A percentile compares a stretch with the other conserved stretches of the same genome.
These are phyloP conservation scores for Smutsia gigantea DNA, from an alignment of 2,797 vertebrate genomes.

Conservation along the genomic window DNA sequence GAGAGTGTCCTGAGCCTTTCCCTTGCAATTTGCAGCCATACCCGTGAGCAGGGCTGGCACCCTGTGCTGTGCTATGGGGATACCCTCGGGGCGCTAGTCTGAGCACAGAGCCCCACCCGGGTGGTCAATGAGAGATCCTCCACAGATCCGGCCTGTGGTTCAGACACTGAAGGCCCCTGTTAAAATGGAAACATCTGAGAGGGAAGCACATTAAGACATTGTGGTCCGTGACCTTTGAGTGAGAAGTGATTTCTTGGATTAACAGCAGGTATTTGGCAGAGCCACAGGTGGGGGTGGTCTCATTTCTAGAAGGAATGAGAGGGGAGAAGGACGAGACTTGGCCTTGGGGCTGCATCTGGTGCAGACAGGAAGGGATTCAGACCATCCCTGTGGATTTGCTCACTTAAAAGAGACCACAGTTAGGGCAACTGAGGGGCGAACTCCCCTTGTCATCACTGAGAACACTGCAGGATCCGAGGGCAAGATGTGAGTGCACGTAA, in stretches of 20 bases:
- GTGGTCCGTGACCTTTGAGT: background rate
- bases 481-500: rapidly evolving
- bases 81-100: background rate
- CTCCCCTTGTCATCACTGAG: constrained; percentile 34
- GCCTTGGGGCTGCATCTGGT: background rate
- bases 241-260: constrained; percentile 59
- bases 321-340: background rate
- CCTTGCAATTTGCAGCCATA: background rate
- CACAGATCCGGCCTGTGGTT: background rate
- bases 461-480: background rate
- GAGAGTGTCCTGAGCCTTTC: background rate
- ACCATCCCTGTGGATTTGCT: background rate
- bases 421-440: background rate
- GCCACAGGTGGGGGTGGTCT: background rate
- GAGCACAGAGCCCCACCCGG: background rate
- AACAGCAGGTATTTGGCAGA: constrained; percentile 51
- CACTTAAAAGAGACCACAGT: background rate
- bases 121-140: background rate
- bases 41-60: rapidly evolving
- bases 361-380: constrained; percentile 15
- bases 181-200: constrained; percentile 35
- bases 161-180: background rate
- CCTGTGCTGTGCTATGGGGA: background rate
- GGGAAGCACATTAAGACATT: background rate
- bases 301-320: background rate